phyloP scores from a whole-genome alignment of 2,113 vertebrate genomes.

The Leucopsar rothschildi region DNA sequence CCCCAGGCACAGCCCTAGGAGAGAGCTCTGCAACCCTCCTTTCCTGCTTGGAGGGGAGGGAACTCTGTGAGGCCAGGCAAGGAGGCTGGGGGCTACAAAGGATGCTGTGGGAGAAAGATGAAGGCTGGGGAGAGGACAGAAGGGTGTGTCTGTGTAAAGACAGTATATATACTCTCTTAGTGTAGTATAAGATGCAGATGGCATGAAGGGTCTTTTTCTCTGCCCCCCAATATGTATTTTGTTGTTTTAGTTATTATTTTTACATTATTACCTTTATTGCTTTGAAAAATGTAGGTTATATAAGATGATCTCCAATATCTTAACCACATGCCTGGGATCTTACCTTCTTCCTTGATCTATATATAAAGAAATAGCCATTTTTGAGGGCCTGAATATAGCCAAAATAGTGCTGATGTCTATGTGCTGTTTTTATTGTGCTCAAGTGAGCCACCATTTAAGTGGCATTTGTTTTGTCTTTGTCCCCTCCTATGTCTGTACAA shows the following conservation, averaged over 20 bases:
- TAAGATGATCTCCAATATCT: neutral
- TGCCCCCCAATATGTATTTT: neutral
- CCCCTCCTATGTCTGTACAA: neutral
- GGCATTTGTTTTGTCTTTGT: neutral
- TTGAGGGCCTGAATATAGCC: neutral
- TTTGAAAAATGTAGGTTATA: neutral
- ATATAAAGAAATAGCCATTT: neutral
- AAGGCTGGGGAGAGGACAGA: neutral
- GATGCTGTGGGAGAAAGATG: neutral
- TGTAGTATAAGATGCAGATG: neutral
- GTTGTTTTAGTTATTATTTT: neutral
- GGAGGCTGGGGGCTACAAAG: accelerated
- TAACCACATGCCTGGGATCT: neutral
- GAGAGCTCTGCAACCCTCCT: neutral
- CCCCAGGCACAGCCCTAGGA: accelerated
- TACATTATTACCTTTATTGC: neutral
- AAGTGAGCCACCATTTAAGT: neutral
- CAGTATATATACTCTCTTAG: neutral
- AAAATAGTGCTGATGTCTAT: neutral
- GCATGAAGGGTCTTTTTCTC: neutral
- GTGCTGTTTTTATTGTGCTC: neutral
- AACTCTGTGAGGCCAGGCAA: neutral
- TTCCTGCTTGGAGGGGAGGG: neutral
- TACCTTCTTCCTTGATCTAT: neutral
- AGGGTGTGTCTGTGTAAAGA: neutral